These are phyloP conservation scores for Spatula clypeata DNA, from an alignment of 2,797 vertebrate species.

Conservation along the genomic window DNA sequence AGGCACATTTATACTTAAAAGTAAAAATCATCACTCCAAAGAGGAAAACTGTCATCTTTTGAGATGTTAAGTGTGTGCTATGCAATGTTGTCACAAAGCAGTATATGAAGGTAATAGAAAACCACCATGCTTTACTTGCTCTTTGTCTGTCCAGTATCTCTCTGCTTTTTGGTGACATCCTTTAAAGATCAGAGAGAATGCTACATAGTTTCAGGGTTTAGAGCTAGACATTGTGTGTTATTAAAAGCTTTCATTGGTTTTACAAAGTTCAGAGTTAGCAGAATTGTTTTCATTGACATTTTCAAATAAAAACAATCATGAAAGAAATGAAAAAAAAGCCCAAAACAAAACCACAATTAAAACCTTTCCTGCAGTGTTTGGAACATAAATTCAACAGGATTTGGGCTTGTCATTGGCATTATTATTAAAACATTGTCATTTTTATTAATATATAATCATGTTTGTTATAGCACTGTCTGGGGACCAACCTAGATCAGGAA, in stretches of 20 bases:
- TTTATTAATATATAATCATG: neutral
- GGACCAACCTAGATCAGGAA: neutral
- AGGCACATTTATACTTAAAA: neutral
- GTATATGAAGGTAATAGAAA: neutral
- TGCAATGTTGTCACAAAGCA: neutral
- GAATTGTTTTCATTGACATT: slow-evolving; percentile 49
- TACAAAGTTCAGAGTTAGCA: neutral
- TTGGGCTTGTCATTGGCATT: slow-evolving; percentile 1
- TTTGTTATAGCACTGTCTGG: neutral
- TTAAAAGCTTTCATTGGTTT: slow-evolving; percentile 40
- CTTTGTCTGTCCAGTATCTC: neutral
- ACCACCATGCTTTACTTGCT: neutral
- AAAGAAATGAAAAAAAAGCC: slow-evolving; percentile 31
- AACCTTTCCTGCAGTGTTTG: neutral
- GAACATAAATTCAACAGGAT: slow-evolving; percentile 9
- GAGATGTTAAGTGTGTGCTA: neutral
- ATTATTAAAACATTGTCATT: slow-evolving; percentile 6
- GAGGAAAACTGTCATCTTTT: neutral
- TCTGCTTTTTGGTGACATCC: neutral
- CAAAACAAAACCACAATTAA: slow-evolving; percentile 28
- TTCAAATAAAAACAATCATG: slow-evolving; percentile 29
- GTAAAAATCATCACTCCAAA: neutral
- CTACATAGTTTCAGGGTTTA: slow-evolving; percentile 14
- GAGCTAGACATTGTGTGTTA: neutral
- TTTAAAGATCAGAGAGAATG: neutral